Evolutionary conservation across 2,888 invertebrate genomes (phyloP), one percentile per base, ranked within the genome.

Genomic region (Lomographa bimaculata): DNA sequence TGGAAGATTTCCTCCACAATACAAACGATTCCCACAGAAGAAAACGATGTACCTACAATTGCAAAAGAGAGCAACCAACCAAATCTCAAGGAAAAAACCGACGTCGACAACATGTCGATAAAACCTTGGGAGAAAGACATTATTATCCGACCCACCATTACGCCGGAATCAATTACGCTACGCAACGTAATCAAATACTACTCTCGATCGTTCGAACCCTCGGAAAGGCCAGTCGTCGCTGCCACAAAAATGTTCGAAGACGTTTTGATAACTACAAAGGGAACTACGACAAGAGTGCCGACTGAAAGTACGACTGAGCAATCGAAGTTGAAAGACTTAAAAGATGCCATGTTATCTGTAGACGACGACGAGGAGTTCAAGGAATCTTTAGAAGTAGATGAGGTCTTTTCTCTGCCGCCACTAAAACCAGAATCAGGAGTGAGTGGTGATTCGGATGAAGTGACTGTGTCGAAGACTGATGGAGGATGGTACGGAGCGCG

Each of bases 401-500:
- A 89, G 54, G 87, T 87, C 38, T 87, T 87, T 44, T 82, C 86
- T 1, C 58, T 87, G 36, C 85, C 87, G 20, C 81, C 89, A 6
- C 55, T 80, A 51, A 83, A 85, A 51, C 76, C 82, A 4, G 83
- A 82, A 11, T 58, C 71, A 2, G 71, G 65, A 1, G 57, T 68
- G 1, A 71, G 70, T 28, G 63, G 64, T 12, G 83, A 82, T 34
- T 64, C 70, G 3, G 89, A 85, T 46, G 89, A 87, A 59, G 87
- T 89, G 54, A 86, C 80, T 5, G 80, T 85, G 23, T 71, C 80
- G 18, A 85, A 84, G 50, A 68, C 85, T 5, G 81, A 78, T 10
- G 79, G 82, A 44, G 83, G 90, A 20, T 93, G 93, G 93, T 90
- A 91, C 60, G 91, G 91, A 28, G 90, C 90, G 18, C 83, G 91